These are phyloP conservation scores for Idaea biselata DNA, from an alignment of 2,888 invertebrate genomes.

Conservation along the genomic window DNA sequence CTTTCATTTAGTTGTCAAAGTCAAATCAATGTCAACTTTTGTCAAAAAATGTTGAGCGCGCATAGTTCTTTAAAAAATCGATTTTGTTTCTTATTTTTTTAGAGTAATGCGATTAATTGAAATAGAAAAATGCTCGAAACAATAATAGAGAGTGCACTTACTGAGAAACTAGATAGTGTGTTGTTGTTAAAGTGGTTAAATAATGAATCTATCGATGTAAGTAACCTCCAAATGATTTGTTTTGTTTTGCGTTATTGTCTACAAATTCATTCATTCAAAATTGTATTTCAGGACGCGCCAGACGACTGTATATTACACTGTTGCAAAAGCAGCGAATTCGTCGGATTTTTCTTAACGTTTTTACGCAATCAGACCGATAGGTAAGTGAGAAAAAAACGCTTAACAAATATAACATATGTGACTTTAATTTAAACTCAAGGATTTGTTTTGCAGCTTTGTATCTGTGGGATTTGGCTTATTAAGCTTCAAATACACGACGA, in stretches of 20 bases:
- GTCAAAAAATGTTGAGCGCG: slow-evolving; percentile 33
- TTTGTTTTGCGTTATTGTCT: slow-evolving; percentile 9
- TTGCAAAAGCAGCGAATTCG: slow-evolving; percentile 75
- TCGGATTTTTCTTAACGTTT: slow-evolving; percentile 79
- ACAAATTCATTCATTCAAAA: slow-evolving; percentile 26
- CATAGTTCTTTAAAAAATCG: slow-evolving; percentile 38
- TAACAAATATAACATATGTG: no score
- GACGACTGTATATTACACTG: slow-evolving; percentile 62
- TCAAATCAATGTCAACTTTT: slow-evolving; percentile 14
- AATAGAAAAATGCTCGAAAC: slow-evolving; percentile 67
- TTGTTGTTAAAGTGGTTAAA: slow-evolving; percentile 71
- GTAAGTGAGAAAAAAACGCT: slow-evolving; percentile 55
- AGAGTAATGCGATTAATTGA: slow-evolving; percentile 28
- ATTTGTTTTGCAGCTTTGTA: no score
- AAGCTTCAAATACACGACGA: no score
- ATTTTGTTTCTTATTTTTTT: slow-evolving; percentile 33
- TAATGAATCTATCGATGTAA: slow-evolving; percentile 63
- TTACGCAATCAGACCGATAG: slow-evolving; percentile 78
- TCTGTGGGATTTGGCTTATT: no score
- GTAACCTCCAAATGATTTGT: slow-evolving; percentile 45
- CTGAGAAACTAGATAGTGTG: slow-evolving; percentile 58
- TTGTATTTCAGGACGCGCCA: slow-evolving; percentile 55
- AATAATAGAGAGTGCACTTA: slow-evolving; percentile 71
- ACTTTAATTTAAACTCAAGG: not conserved
- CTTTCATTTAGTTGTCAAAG: not conserved